Evolutionary conservation across 2,797 vertebrate genomes (phyloP), one percentile per base, ranked within the genome.

Genomic region (Dendrocincla fuliginosa): DNA sequence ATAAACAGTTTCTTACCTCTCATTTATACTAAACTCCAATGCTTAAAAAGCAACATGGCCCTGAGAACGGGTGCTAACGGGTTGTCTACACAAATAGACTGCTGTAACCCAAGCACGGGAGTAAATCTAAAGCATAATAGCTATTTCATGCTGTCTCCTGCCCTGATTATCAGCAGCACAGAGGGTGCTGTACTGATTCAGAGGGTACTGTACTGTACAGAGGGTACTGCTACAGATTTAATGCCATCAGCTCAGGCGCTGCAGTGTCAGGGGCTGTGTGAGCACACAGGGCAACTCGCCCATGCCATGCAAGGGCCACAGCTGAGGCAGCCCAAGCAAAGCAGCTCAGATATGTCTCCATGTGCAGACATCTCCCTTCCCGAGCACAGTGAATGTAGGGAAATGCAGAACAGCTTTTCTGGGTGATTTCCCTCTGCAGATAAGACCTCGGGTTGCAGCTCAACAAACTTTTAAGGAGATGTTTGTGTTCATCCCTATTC

Each of bases 261-360:
- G 2, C 61, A 65, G 35, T 3, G 2, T 23, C 65, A 61, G 28
- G 19, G 59, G 19, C 65, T 3, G 2, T 23, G 39, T 0, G 4
- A 79, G 50, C 2, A 0, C 1, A 0, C 57, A 41, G 55, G 52
- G 23, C 20, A 55, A 7, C 42, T 53, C 23, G 24, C 22, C 61
- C 19, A 0, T 13, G 57, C 86, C 5, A 1, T 1, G 44, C 44
- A 46, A 37, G 49, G 18, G 22, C 56, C 46, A 15, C 0, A 0
- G 60, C 60, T 2, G 1, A 64, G 64, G 44, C 24, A 86, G 41
- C 33, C 61, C 65, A 24, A 37, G 8, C 16, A 55, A 6, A 64
- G 44, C 41, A 49, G 37, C 37, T 90, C 23, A 4, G 73, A 7
- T 5, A 30, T 1, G 1, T 50, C 46, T 42, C 56, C 42, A 16